Percentiles rank a stretch among this genome's conserved stretches.
phyloP scores from a whole-genome alignment of 64 coral and sea anemone genomes.

The Actinia equina region DNA sequence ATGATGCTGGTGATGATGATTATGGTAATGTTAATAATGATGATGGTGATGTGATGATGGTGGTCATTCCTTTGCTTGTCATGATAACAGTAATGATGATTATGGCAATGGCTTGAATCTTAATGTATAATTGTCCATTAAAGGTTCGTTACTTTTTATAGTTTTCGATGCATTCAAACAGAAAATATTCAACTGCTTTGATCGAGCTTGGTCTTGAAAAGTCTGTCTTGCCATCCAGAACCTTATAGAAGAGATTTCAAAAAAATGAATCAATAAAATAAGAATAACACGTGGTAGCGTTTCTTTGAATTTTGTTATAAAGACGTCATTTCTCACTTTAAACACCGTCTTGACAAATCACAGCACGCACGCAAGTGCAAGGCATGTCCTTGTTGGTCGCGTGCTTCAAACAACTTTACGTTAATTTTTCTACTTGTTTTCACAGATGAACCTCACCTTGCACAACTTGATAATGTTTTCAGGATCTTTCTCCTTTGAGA shows the following conservation, averaged over 20 bases:
- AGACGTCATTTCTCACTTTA: too few species aligned
- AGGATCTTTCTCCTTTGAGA: background rate
- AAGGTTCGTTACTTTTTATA: background rate
- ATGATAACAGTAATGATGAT: too few species aligned
- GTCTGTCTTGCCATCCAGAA: conserved; percentile 49
- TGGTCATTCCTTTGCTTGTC: too few species aligned
- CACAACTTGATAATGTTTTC: background rate
- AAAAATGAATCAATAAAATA: background rate
- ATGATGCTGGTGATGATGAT: too few species aligned
- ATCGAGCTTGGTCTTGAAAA: conserved; percentile 40
- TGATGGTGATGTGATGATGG: too few species aligned
- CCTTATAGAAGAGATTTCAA: conserved; percentile 7
- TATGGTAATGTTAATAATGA: too few species aligned
- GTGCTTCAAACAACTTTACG: background rate
- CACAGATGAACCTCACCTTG: background rate
- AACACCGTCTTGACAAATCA: too few species aligned
- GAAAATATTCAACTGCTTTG: conserved; percentile 45
- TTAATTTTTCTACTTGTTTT: background rate
- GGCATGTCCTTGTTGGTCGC: too few species aligned
- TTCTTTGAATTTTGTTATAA: too few species aligned
- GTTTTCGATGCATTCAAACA: conserved; percentile 48
- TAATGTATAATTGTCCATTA: too few species aligned
- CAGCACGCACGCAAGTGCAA: too few species aligned
- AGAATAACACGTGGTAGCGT: background rate
- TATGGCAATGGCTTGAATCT: too few species aligned